Conservation (phyloP, 2,113 vertebrate genomes). For the Sapayoa aenigma region DNA sequence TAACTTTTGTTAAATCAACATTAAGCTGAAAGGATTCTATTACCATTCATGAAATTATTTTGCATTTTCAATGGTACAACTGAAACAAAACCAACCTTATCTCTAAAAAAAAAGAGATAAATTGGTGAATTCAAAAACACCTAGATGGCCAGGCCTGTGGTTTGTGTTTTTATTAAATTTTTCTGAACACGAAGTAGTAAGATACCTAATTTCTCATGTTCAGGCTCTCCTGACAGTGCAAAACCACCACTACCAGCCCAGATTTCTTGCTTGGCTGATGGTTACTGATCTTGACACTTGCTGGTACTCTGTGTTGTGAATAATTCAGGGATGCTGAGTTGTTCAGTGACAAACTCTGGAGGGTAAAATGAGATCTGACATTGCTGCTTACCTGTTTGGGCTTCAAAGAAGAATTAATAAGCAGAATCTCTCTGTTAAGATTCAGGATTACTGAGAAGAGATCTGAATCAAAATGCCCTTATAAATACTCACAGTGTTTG, state of each 20-base stretch:
- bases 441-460: neutral
- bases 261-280: constrained; percentile 1
- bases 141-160: neutral
- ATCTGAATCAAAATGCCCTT: neutral
- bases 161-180: neutral
- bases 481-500: neutral
- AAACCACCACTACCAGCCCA: neutral
- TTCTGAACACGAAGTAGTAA: neutral
- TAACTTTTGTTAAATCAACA: neutral
- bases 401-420: constrained; percentile 29
- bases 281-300: neutral
- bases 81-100: neutral
- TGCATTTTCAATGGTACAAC: neutral
- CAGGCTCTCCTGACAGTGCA: neutral
- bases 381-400: neutral
- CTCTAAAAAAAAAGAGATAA: neutral
- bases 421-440: neutral
- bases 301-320: neutral
- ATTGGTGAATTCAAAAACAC: neutral
- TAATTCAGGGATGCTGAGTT: constrained; percentile 23
- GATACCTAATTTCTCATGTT: neutral
- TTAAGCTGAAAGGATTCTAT: neutral
- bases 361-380: constrained; percentile 28
- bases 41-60: neutral
- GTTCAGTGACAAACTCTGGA: neutral